phyloP scores from a whole-genome alignment of 2,888 invertebrate genomes.

The Alcis repandata region DNA sequence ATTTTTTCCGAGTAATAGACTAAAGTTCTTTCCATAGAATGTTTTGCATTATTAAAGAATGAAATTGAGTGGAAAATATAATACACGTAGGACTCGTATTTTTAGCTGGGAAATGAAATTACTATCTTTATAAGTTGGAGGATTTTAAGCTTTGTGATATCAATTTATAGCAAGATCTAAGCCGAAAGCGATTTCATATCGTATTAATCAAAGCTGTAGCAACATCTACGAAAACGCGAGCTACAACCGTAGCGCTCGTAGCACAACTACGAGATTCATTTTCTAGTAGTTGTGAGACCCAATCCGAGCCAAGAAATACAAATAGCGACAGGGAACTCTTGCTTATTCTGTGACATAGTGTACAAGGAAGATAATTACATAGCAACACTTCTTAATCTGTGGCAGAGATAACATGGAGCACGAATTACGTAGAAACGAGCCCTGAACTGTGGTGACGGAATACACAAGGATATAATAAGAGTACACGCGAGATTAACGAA shows the following conservation, averaged over 20 bases:
- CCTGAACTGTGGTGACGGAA: slow-evolving; percentile 1
- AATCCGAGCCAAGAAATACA: neutral
- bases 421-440: neutral
- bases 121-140: too few relatives aligned
- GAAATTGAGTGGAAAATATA: too few relatives aligned
- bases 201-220: neutral
- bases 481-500: slow-evolving; percentile 8
- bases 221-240: neutral
- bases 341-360: neutral
- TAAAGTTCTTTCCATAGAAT: too few relatives aligned
- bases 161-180: too few relatives aligned
- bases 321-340: neutral
- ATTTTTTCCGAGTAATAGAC: too few relatives aligned
- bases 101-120: too few relatives aligned
- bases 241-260: slow-evolving; percentile 1
- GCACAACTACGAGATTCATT: slow-evolving; percentile 1
- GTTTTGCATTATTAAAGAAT: too few relatives aligned
- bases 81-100: too few relatives aligned
- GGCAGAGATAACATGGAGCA: neutral
- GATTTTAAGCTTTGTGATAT: too few relatives aligned
- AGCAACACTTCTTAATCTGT: neutral
- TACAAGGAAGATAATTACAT: neutral
- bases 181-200: too few relatives aligned
- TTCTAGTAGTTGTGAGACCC: neutral
- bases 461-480: slow-evolving; percentile 5